Base-by-base conservation (phyloP, 2,888 invertebrate species). In the Aphrophora alni region DNA sequence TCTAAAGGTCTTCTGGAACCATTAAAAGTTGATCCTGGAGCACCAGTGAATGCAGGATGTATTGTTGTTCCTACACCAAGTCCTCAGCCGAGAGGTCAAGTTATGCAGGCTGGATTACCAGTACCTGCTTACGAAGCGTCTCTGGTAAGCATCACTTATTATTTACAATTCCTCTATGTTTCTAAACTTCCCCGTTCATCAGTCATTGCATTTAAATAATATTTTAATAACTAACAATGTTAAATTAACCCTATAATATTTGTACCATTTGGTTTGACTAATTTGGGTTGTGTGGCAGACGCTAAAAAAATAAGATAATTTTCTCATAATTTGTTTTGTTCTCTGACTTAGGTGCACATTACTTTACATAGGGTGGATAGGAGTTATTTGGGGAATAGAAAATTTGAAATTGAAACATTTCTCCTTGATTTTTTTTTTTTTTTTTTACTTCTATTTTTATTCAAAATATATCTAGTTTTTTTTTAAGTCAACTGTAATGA, bases 91-190 rank as follows among this genome's bases (percentile, higher is more conserved):
- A 90, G 82, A 44, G 88, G 87, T 14, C 90, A 90, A 79, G 88
- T 90, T 27, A 84, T 90, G 81, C 91, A 90, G 76, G 88, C 90
- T 1, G 90, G 91, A 26, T 89, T 93, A 84, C 90, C 92, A 25
- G 90, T 92, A 70, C 90, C 92, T 21, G 89, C 92, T 21, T 93
- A 91, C 85, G 93, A 93, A 86, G 90, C 92, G 12, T 92, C 91
- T 87, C 88, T 95, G 93, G 95, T 96, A 90, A 93, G 93, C 59
- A 59, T 59, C 5, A 1, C n/a, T 33, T 33, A 5, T 8, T 33
- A n/a, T 8, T 33, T 33, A 33, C 33, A 33, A 33, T 5, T 3
- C 33, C 8, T 44, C 14, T 44, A 14, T 8, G 44, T 44, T 44
- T 44, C 2, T 14, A 7, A 33, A 7, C 10, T 33, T 33, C 33